phyloP scores from a whole-genome alignment of 2,888 invertebrate genomes.

The Limenitis camilla region DNA sequence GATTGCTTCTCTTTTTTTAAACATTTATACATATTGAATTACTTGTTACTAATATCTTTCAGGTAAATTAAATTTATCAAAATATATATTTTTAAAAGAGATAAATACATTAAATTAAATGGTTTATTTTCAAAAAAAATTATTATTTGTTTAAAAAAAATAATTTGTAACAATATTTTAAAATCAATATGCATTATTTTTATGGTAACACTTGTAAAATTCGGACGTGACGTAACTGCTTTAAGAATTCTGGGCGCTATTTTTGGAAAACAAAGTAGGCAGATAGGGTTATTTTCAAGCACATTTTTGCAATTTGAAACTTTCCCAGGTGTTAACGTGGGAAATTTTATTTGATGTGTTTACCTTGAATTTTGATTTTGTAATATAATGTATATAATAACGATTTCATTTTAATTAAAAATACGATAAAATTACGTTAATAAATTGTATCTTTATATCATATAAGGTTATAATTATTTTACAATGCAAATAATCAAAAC shows the following conservation, averaged over 20 bases:
- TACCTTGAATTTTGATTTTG: background rate
- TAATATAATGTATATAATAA: too few relatives aligned
- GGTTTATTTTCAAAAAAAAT: background rate
- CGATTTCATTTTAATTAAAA: too few relatives aligned
- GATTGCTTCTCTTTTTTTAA: slow-evolving; percentile 26
- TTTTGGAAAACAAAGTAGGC: slow-evolving; percentile 62
- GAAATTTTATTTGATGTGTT: slow-evolving; percentile 11
- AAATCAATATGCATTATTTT: slow-evolving; percentile 14
- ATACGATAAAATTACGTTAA: too few relatives aligned
- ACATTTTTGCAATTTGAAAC: slow-evolving; percentile 71
- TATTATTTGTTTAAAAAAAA: slow-evolving; percentile 13
- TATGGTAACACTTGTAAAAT: slow-evolving; percentile 39
- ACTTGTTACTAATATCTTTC: slow-evolving; percentile 1
- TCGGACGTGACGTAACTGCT: slow-evolving; percentile 51
- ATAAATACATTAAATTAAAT: background rate
- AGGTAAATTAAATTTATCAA: background rate
- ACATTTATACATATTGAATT: slow-evolving; percentile 12
- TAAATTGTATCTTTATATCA: too few relatives aligned
- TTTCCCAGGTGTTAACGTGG: slow-evolving; percentile 40
- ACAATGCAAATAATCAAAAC: too few relatives aligned
- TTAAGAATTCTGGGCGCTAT: slow-evolving; percentile 56
- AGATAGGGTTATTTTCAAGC: slow-evolving; percentile 62
- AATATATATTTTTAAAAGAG: background rate
- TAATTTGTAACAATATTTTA: background rate
- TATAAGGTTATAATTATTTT: too few relatives aligned